phyloP scores from a whole-genome alignment of 2,797 vertebrate species.

The Crax fasciolata region DNA sequence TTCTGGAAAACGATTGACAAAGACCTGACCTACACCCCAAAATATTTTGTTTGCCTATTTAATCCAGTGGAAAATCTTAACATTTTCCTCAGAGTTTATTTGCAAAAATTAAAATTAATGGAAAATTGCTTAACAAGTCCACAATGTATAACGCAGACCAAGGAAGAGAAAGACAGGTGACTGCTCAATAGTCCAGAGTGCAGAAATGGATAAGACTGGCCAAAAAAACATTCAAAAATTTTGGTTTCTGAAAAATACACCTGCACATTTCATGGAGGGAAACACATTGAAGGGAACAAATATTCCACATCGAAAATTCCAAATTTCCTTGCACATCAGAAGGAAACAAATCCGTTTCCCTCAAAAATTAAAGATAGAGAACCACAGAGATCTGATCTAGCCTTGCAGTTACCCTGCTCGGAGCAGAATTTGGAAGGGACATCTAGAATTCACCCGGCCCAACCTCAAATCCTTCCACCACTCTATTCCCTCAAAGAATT shows the following conservation, averaged over 20 bases:
- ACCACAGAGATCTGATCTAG: not conserved
- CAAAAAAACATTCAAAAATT: not conserved
- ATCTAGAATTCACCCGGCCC: not conserved
- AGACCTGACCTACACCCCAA: not conserved
- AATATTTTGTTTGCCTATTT: not conserved
- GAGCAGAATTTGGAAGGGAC: not conserved
- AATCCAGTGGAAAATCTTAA: not conserved
- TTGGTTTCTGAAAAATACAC: not conserved
- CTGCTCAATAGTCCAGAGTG: not conserved
- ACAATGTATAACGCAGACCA: not conserved
- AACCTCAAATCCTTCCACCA: not conserved
- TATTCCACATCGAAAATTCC: not conserved
- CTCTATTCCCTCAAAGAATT: not conserved
- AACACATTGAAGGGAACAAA: not conserved
- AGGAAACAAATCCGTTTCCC: not conserved
- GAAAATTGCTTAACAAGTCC: not conserved
- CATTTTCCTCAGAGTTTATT: not conserved
- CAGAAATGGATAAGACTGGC: not conserved
- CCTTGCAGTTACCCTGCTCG: not conserved
- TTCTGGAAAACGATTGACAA: not conserved
- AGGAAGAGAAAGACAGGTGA: not conserved
- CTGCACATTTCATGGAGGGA: not conserved
- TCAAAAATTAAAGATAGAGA: not conserved
- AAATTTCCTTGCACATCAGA: not conserved
- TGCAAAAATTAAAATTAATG: not conserved